These are phyloP conservation scores for Petroica traversi DNA, from an alignment of 2,113 vertebrate genomes.

Conservation along the genomic window DNA sequence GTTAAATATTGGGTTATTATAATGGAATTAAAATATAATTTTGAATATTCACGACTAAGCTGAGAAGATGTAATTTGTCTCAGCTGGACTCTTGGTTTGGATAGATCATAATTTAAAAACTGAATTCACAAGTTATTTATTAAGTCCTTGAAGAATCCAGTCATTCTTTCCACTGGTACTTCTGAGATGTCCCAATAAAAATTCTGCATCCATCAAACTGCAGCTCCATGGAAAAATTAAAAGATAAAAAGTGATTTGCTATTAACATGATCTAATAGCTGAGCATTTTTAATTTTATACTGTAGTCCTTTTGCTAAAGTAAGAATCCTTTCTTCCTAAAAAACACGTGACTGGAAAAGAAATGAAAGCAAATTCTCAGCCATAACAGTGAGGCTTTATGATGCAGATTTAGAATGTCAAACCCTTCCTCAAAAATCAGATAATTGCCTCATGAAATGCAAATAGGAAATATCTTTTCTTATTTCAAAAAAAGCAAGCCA, in stretches of 20 bases:
- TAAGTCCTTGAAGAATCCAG: background rate
- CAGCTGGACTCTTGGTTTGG: background rate
- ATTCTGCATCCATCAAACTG: background rate
- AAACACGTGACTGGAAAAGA: background rate
- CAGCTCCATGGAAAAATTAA: background rate
- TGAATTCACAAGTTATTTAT: background rate
- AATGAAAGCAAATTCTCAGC: background rate
- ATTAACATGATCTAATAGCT: background rate
- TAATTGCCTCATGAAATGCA: background rate
- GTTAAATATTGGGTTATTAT: background rate
- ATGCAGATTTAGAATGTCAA: background rate
- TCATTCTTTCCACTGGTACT: background rate
- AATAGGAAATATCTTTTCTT: background rate
- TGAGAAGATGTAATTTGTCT: background rate
- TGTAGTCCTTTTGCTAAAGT: background rate
- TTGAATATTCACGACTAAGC: background rate
- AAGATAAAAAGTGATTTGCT: background rate
- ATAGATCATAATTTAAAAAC: background rate
- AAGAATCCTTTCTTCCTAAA: background rate
- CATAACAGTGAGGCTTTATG: background rate
- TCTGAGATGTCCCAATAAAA: background rate
- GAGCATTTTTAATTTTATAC: background rate
- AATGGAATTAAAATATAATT: background rate
- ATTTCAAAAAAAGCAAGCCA: background rate
- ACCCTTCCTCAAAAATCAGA: background rate